Base-by-base conservation (phyloP, 1,140 invertebrate genomes). In the Drosophila virilis region DNA sequence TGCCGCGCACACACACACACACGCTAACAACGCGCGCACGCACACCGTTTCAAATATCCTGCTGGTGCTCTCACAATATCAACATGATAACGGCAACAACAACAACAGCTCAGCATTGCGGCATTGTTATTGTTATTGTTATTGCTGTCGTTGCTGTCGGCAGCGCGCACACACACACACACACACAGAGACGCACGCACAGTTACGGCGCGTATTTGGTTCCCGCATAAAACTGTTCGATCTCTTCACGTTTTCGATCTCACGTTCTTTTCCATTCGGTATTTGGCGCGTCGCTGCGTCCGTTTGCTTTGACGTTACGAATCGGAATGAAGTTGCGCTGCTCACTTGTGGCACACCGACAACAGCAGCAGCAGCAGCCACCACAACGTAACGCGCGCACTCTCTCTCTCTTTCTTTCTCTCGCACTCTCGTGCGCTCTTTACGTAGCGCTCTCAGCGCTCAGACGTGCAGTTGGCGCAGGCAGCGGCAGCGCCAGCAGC, bases 11-110 rank as follows among this genome's bases (percentile, higher is more conserved):
- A 37, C 35, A 50, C 10, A 52, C 43, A 48, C 37, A 33, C 62
- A 62, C 42, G 13, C 38, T 22, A 28, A 28, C 22, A 28, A 28
- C 67, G 40, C 46, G 13, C 59, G 46, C 60, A 57, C 70, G 38
- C 54, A 62, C 51, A 74, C 15, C 72, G 72, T 61, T 64, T 69
- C 67, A 51, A 77, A 79, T 77, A 79, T 79, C 77, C 74, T 77
- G 74, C 69, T 78, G 77, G 77, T 77, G 57, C 50, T 45, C 54
- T 50, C 61, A 59, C 57, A 60, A 51, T 46, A 55, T 35, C 69
- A 77, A 60, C 64, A 67, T 64, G 60, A 77, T 60, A 38, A 74
- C 28, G 50, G 48, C 33, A 55, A 51, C 37, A 73, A 37, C 52
- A 65, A 33, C 55, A 52, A 10, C 68, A 50, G 17, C 46, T 55